phyloP scores from a whole-genome alignment of 2,888 invertebrate genomes.

The Mimachlamys varia region DNA sequence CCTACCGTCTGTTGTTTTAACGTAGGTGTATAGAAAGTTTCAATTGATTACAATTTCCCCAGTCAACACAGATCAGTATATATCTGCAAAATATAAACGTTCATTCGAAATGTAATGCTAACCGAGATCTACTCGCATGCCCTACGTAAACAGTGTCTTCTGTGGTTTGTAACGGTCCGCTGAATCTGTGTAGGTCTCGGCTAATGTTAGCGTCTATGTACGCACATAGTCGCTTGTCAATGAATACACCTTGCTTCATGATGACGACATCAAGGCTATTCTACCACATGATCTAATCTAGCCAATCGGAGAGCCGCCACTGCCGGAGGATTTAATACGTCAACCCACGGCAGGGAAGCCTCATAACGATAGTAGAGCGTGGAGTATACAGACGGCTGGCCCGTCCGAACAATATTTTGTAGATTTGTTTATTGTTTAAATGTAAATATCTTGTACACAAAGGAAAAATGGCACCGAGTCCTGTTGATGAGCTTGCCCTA shows the following conservation, averaged over 20 bases:
- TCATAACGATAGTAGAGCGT: slow-evolving; percentile 5
- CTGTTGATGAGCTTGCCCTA: slow-evolving; percentile 74
- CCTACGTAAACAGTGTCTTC: background rate
- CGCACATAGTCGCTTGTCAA: background rate
- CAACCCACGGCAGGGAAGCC: background rate
- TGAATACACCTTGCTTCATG: slow-evolving; percentile 23
- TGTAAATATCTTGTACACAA: slow-evolving; percentile 57
- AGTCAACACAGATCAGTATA: background rate
- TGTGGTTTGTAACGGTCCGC: background rate
- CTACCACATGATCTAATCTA: background rate
- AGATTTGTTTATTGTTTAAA: slow-evolving; percentile 48
- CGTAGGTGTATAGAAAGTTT: background rate
- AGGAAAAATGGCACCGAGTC: slow-evolving; percentile 69
- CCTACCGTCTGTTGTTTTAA: background rate
- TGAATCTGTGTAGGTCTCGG: background rate
- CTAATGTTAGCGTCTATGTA: background rate
- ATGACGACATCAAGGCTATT: slow-evolving; percentile 26
- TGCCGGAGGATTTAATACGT: background rate
- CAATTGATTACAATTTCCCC: background rate
- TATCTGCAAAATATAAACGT: background rate
- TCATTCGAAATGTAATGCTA: too few species aligned
- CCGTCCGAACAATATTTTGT: slow-evolving; percentile 12
- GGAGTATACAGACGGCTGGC: slow-evolving; percentile 28
- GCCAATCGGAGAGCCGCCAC: background rate
- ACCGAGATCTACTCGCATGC: background rate